A percentile compares a stretch with the other conserved stretches of the same genome.
phyloP scores from a whole-genome alignment of 1,140 invertebrate genomes.

The Cherax quadricarinatus region DNA sequence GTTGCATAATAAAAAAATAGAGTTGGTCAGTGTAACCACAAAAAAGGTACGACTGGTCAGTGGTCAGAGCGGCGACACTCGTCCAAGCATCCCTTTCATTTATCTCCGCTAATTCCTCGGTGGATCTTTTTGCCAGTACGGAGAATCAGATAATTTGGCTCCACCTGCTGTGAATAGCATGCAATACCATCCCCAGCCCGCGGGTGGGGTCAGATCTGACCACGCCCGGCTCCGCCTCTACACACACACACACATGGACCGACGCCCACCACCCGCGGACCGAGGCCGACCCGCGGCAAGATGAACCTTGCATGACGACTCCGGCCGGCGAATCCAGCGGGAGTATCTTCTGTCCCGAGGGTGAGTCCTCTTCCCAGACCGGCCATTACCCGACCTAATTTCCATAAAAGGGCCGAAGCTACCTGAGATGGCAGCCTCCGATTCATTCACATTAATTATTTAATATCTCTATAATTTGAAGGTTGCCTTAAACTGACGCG shows the following conservation, averaged over 20 bases:
- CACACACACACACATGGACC: too few relatives aligned
- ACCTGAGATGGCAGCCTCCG: conserved; percentile 53
- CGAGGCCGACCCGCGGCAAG: too few relatives aligned
- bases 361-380: not conserved
- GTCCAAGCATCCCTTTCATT: conserved; percentile 20
- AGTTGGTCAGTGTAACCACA: too few relatives aligned
- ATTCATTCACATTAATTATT: conserved; percentile 68
- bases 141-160: conserved; percentile 26
- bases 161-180: conserved; percentile 51
- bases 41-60: not conserved
- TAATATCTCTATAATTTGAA: conserved; percentile 58
- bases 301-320: not conserved
- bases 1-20: too few relatives aligned
- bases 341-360: conserved; percentile 58
- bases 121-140: conserved; percentile 24
- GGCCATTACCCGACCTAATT: conserved; percentile 58
- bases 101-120: conserved; percentile 42
- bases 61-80: not conserved
- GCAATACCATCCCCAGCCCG: conserved; percentile 31
- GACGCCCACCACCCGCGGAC: not conserved
- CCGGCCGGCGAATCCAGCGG: not conserved
- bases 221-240: too few relatives aligned
- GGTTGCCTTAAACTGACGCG: conserved; percentile 50
- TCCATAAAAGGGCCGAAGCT: conserved; percentile 57
- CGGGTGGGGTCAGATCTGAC: too few relatives aligned